phyloP scores from a whole-genome alignment of 1,140 invertebrate species.

The Tetramorium simillimum region DNA sequence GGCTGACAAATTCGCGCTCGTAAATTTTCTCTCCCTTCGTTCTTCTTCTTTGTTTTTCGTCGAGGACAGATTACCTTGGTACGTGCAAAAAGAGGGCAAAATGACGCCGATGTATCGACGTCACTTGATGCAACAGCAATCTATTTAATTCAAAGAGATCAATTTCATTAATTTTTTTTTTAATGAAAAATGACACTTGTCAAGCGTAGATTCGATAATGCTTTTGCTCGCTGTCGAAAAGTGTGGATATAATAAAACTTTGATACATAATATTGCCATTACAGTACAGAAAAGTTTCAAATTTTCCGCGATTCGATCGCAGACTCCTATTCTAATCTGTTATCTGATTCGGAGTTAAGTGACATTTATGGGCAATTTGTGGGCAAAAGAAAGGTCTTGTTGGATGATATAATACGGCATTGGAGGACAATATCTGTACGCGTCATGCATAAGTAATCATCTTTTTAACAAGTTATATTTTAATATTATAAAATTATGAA shows the following conservation, averaged over 20 bases:
- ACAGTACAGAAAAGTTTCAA: constrained; percentile 7
- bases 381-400: background rate
- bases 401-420: background rate
- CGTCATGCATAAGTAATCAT: background rate
- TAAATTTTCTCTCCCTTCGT: background rate
- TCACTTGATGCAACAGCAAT: background rate
- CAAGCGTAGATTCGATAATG: background rate
- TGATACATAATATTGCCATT: background rate
- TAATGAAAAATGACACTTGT: background rate
- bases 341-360: constrained; percentile 22
- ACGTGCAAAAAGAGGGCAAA: background rate
- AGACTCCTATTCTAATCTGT: constrained; percentile 2
- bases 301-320: background rate
- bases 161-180: background rate
- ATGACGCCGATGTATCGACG: background rate
- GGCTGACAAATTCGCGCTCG: background rate
- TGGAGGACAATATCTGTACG: background rate
- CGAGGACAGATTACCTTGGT: background rate
- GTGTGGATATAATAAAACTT: constrained; percentile 12
- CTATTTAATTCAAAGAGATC: background rate
- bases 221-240: background rate
- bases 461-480: background rate
- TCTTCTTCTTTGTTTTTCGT: background rate
- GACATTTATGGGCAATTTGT: background rate
- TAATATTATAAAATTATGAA: background rate